Evolutionary conservation across 1,140 invertebrate species (phyloP).

Genomic region (Drosophila nigromelanica): DNA sequence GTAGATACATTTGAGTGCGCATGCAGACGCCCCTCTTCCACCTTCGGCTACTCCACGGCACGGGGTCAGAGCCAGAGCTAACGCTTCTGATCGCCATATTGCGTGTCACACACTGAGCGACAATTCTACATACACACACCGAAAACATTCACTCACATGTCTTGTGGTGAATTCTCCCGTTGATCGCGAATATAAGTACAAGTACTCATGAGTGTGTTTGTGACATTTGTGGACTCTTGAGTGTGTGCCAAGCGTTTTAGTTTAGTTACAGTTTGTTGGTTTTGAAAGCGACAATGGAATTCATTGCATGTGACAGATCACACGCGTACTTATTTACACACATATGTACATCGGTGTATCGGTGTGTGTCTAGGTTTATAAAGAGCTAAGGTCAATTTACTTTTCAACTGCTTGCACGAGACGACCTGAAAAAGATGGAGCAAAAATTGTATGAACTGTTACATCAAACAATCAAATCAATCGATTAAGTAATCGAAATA

Average conservation of each 20-base stretch:
- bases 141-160: constrained; percentile 32
- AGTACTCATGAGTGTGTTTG: constrained; percentile 36
- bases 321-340: constrained; percentile 15
- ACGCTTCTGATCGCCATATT: constrained; percentile 33
- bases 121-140: constrained; percentile 1
- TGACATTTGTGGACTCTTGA: constrained; percentile 51
- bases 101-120: constrained; percentile 37
- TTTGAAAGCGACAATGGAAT: constrained; percentile 82
- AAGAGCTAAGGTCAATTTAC: constrained; percentile 21
- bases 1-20: constrained; percentile 73
- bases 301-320: constrained; percentile 27
- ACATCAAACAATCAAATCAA: background rate
- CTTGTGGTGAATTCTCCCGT: constrained; percentile 24
- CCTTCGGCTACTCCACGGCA: background rate
- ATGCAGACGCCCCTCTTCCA: constrained; percentile 38
- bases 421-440: background rate
- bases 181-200: constrained; percentile 32
- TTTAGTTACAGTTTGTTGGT: constrained; percentile 82
- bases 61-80: constrained; percentile 20
- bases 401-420: constrained; percentile 6
- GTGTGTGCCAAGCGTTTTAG: constrained; percentile 52
- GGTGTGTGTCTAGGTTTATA: background rate
- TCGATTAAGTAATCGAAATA: too few relatives aligned
- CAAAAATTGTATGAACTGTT: background rate
- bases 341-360: background rate